Evolutionary conservation across 2,113 vertebrate genomes (phyloP), one percentile per base, ranked within the genome.

Genomic region (Boleophthalmus pectinirostris): DNA sequence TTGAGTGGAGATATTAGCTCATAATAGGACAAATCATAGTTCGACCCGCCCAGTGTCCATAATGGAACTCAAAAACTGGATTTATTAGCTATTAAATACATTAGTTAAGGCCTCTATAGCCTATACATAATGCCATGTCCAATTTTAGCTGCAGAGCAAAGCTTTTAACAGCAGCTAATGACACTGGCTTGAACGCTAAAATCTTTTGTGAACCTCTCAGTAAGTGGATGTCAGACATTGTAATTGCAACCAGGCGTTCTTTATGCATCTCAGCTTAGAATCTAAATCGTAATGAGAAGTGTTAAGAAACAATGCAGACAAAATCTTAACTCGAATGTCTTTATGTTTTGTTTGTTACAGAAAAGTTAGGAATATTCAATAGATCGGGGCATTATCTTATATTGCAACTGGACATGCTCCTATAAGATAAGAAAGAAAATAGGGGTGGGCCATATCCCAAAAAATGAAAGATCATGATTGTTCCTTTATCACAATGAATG

Each of bases 21-120:
- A 63, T 75, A 85, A 47, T 53, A 72, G 67, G 12, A 69, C 68
- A 61, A 77, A 68, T 78, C 49, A 68, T 70, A 66, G 57, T 73
- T 84, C 29, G 65, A 58, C 45, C 69, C 43, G 9, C n/a, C 35
- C 56, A 74, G 69, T 69, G 57, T 61, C 33, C 33, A 43, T 16
- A 76, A 68, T 58, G 18, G 18, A 38, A 12, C 24, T 56, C 13
- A 71, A 75, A 25, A 61, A 80, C 70, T 66, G n/a, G 56, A 45
- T 61, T 25, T 64, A 64, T 54, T 29, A 66, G 24, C 15, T 64
- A 47, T 77, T 2, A 66, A 47, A 66, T 71, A 65, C 51, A 38
- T 70, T 57, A 24, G 11, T 54, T 25, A 33, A 35, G 60, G 58
- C 21, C 47, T 72, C 61, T 25, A 66, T n/a, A 57, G 20, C 16